Evolutionary conservation across 1,140 invertebrate genomes (phyloP).

Genomic region (Zaprionus ornatus): DNA sequence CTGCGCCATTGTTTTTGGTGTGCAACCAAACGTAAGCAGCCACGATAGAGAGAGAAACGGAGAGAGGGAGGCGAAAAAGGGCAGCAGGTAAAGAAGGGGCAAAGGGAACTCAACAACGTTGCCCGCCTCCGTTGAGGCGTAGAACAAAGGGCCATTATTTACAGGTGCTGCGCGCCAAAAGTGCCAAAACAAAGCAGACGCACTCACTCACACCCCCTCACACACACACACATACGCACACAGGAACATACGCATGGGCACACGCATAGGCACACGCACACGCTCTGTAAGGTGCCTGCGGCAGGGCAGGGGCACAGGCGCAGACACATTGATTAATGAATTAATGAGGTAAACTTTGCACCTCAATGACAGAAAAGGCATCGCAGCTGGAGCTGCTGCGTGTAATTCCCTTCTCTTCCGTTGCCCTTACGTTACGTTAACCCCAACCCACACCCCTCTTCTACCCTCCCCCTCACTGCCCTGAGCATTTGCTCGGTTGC

Average conservation of each 20-base stretch:
- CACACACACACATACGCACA: slow-evolving; percentile 12
- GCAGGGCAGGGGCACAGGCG: slow-evolving; percentile 35
- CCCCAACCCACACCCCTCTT: not conserved
- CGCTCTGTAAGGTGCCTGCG: not conserved
- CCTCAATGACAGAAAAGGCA: slow-evolving; percentile 78
- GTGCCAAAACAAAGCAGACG: slow-evolving; percentile 81
- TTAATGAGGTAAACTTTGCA: slow-evolving; percentile 83
- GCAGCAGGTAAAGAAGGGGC: not conserved
- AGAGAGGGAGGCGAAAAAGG: not conserved
- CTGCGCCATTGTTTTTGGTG: slow-evolving; percentile 48
- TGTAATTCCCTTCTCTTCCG: slow-evolving; percentile 58
- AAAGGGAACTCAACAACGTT: slow-evolving; percentile 12
- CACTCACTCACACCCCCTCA: slow-evolving; percentile 52
- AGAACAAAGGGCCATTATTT: slow-evolving; percentile 81
- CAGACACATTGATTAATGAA: slow-evolving; percentile 83
- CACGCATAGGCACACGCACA: slow-evolving; percentile 39
- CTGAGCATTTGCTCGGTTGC: slow-evolving; percentile 15
- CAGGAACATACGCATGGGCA: slow-evolving; percentile 3
- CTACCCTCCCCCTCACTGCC: not conserved
- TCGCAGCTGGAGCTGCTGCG: slow-evolving; percentile 54
- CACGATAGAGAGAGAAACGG: not conserved
- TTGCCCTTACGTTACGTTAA: slow-evolving; percentile 40
- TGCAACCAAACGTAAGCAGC: slow-evolving; percentile 67
- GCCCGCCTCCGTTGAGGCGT: slow-evolving; percentile 64
- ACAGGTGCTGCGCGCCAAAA: slow-evolving; percentile 80